A percentile compares a stretch with the other conserved stretches of the same genome.
Conservation (phyloP, 2,888 invertebrate species). For the Germaria angustata region DNA sequence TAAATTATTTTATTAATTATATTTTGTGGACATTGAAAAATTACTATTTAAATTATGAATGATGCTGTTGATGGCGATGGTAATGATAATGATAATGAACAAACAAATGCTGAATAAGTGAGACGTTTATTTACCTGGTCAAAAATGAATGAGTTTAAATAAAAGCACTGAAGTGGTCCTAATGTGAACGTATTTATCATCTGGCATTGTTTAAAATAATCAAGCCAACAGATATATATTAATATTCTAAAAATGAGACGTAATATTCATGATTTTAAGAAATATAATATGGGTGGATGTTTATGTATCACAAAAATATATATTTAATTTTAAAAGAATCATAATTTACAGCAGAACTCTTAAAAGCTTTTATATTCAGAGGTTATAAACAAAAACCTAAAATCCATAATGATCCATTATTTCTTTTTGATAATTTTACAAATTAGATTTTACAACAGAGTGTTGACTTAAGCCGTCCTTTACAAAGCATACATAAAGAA, state of each 20-base stretch:
- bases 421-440: too few species aligned
- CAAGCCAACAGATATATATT: neutral
- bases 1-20: conserved; percentile 63
- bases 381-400: too few species aligned
- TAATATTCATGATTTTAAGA: neutral
- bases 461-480: too few species aligned
- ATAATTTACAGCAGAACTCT: too few species aligned
- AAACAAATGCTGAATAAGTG: conserved; percentile 58
- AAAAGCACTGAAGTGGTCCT: conserved; percentile 27
- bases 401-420: too few species aligned
- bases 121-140: conserved; percentile 32
- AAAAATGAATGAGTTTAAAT: conserved; percentile 12
- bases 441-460: too few species aligned
- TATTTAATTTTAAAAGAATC: too few species aligned
- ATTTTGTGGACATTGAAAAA: conserved; percentile 65
- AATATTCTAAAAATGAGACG: neutral
- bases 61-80: conserved; percentile 32
- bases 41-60: conserved; percentile 63
- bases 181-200: conserved; percentile 28
- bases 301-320: too few species aligned
- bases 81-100: conserved; percentile 33
- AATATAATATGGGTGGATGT: too few species aligned
- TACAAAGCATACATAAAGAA: too few species aligned
- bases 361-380: too few species aligned
- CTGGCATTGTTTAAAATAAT: neutral